Percentiles rank a stretch among this genome's conserved stretches.
Conservation (phyloP, 1,140 invertebrate species). For the Formica selysi region DNA sequence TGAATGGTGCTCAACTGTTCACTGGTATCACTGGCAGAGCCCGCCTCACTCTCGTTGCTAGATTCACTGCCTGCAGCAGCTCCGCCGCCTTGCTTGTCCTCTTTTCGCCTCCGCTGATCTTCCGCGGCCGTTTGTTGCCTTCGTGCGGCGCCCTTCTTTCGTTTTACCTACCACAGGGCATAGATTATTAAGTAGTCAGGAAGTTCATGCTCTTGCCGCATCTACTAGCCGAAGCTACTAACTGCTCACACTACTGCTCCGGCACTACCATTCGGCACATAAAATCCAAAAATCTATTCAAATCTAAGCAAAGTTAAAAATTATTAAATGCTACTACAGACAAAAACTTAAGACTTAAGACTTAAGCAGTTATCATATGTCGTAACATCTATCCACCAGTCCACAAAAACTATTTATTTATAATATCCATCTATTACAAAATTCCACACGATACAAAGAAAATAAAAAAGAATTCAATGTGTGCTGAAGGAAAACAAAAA, state of each 20-base stretch:
- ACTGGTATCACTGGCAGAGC: conserved; percentile 84
- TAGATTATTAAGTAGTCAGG: conserved; percentile 84
- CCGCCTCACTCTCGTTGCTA: conserved; percentile 85
- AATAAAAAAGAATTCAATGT: too few species aligned
- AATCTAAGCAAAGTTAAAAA: conserved; percentile 13
- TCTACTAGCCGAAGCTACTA: conserved; percentile 73
- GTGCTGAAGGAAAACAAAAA: too few species aligned
- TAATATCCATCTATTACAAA: neutral
- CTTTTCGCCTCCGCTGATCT: conserved; percentile 83
- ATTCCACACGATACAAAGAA: too few species aligned
- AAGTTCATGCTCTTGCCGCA: conserved; percentile 83
- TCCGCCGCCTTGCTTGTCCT: conserved; percentile 81
- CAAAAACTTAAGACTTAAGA: neutral
- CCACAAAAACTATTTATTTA: neutral
- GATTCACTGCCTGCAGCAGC: conserved; percentile 82
- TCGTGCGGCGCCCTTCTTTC: conserved; percentile 85
- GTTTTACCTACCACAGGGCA: conserved; percentile 85
- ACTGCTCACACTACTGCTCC: conserved; percentile 52
- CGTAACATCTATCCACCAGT: neutral
- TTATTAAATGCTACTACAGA: neutral
- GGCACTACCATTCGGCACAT: conserved; percentile 45
- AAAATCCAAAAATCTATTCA: conserved; percentile 15
- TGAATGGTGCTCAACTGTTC: conserved; percentile 82
- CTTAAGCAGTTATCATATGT: neutral
- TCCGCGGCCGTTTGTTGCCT: conserved; percentile 83